These are phyloP conservation scores for Bedellia somnulentella DNA, from an alignment of 2,888 invertebrate species.

Conservation along the genomic window DNA sequence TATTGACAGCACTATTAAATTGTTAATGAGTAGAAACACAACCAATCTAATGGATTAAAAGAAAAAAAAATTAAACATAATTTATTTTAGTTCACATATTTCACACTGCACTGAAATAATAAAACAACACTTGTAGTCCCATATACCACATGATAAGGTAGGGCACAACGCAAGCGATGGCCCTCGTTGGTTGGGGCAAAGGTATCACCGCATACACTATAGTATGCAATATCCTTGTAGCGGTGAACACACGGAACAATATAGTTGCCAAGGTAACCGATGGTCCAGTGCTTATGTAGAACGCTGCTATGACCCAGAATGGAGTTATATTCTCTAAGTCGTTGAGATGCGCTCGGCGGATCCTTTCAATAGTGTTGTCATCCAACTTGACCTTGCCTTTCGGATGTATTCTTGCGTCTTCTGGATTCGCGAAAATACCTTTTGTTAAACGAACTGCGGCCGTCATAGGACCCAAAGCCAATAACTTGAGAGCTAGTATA, in stretches of 20 bases:
- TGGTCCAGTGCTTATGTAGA: slow-evolving; percentile 65
- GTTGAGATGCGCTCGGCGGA: slow-evolving; percentile 65
- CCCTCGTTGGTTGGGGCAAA: slow-evolving; percentile 59
- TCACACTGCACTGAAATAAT: slow-evolving; percentile 15
- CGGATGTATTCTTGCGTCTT: slow-evolving; percentile 8
- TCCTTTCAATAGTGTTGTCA: slow-evolving; percentile 30
- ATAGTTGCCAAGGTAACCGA: slow-evolving; percentile 26
- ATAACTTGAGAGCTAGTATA: slow-evolving; percentile 5
- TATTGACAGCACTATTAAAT: too few relatives aligned
- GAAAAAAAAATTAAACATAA: too few relatives aligned
- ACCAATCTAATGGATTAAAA: too few relatives aligned
- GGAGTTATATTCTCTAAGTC: slow-evolving; percentile 73
- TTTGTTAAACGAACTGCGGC: slow-evolving; percentile 2
- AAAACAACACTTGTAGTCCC: slow-evolving; percentile 27
- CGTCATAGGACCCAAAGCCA: slow-evolving; percentile 3
- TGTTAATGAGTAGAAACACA: too few relatives aligned
- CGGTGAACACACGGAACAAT: slow-evolving; percentile 53
- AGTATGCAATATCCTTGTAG: slow-evolving; percentile 62
- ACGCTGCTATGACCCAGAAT: slow-evolving; percentile 62
- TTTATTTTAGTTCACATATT: too few relatives aligned
- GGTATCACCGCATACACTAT: slow-evolving; percentile 65
- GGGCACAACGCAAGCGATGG: slow-evolving; percentile 26
- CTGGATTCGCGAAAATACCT: slow-evolving; percentile 10
- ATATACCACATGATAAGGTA: slow-evolving; percentile 29
- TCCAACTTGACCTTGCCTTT: slow-evolving; percentile 34